phyloP scores from a whole-genome alignment of 2,888 invertebrate species.

The Drosophila longiperda region DNA sequence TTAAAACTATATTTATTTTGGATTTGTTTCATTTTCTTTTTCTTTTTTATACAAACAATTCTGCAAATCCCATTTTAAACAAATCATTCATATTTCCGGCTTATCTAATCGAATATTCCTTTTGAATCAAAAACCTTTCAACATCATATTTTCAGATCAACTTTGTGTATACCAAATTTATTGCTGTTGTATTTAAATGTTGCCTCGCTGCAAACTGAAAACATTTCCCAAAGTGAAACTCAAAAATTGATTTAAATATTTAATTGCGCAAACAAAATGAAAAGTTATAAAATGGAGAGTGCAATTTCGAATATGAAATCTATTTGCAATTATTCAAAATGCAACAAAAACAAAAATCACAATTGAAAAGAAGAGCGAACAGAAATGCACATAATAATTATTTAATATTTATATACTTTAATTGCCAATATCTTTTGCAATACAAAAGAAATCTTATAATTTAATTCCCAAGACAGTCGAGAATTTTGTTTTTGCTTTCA shows the following conservation, averaged over 20 bases:
- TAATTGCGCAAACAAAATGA: constrained; percentile 62
- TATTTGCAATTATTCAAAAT: constrained; percentile 44
- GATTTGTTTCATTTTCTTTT: not conserved
- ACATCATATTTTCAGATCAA: not conserved
- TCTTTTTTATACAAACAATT: not conserved
- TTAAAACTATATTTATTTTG: not conserved
- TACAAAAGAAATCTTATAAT: not conserved
- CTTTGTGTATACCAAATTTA: constrained; percentile 1
- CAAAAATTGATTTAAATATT: constrained; percentile 74
- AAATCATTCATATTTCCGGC: not conserved
- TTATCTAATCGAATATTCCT: not conserved
- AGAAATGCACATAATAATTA: not conserved
- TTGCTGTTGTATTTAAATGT: constrained; percentile 52
- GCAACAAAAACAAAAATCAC: not conserved
- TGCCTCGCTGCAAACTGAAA: constrained; percentile 45
- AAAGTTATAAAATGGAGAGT: constrained; percentile 50
- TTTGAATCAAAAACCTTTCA: not conserved
- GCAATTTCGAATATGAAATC: constrained; percentile 48
- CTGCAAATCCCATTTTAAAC: constrained; percentile 1
- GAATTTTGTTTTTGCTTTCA: not conserved
- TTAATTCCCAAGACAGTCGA: not conserved
- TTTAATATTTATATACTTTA: not conserved
- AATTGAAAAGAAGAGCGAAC: not conserved
- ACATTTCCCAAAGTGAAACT: constrained; percentile 33
- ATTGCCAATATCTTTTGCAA: not conserved